Evolutionary conservation across 2,888 invertebrate species (phyloP).

Genomic region (Actias luna): DNA sequence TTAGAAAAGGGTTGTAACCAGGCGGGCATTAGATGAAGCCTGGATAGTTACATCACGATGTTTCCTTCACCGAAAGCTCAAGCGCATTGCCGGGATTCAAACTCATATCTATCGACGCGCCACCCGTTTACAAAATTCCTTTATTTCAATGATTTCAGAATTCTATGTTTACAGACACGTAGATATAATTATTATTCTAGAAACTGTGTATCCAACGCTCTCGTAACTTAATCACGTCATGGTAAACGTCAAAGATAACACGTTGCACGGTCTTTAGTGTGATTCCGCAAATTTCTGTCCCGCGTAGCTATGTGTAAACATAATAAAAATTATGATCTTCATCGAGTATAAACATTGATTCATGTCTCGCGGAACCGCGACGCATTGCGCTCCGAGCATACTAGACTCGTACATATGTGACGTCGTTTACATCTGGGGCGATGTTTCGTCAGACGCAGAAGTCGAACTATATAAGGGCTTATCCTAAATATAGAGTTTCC

Average conservation of each 20-base stretch:
- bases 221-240: not conserved
- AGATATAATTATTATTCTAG: too few species aligned
- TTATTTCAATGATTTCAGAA: too few species aligned
- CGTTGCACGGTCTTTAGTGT: constrained; percentile 11
- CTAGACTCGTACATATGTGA: not conserved
- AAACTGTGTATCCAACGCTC: too few species aligned
- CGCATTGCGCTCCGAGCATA: not conserved
- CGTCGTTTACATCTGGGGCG: not conserved
- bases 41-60: too few species aligned
- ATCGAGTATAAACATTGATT: constrained; percentile 15
- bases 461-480: not conserved
- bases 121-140: too few species aligned
- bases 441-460: not conserved
- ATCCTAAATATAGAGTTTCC: too few species aligned
- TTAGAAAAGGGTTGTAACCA: too few species aligned
- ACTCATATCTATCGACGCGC: too few species aligned
- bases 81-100: too few species aligned
- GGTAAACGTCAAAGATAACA: constrained; percentile 8
- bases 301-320: constrained; percentile 8
- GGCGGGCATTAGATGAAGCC: too few species aligned
- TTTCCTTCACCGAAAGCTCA: too few species aligned
- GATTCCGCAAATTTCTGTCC: constrained; percentile 3
- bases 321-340: constrained; percentile 7
- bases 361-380: not conserved
- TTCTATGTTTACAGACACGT: too few species aligned